Percentiles rank a stretch among this genome's conserved stretches.
Evolutionary conservation across 2,797 vertebrate species (phyloP).

Genomic region (Dallia pectoralis): DNA sequence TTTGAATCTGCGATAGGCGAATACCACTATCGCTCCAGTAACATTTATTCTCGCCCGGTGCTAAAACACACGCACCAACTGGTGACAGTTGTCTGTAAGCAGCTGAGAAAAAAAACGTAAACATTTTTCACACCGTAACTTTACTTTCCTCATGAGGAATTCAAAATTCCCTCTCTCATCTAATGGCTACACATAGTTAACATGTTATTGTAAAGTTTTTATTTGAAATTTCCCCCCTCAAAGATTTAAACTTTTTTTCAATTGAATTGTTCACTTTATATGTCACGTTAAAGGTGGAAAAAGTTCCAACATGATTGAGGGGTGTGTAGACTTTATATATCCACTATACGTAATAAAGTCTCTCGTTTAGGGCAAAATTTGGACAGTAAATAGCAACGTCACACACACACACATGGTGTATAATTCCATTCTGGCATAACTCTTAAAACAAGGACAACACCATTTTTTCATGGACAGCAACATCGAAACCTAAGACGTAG

Average conservation of each 20-base stretch:
- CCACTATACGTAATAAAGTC: no score
- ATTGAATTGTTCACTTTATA: no score
- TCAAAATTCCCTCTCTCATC: constrained; percentile 13
- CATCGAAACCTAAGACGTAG: constrained; percentile 16
- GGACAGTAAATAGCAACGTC: not conserved
- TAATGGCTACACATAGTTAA: constrained; percentile 37
- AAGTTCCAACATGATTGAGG: no score
- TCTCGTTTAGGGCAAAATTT: no score
- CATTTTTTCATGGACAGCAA: constrained; percentile 31
- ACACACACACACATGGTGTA: constrained; percentile 24
- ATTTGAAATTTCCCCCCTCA: no score
- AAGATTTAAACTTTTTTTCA: no score
- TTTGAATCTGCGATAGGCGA: not conserved
- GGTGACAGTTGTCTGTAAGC: constrained; percentile 17
- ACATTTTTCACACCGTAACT: constrained; percentile 4
- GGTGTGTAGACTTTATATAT: no score
- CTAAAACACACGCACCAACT: constrained; percentile 8
- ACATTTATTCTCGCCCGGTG: constrained; percentile 5
- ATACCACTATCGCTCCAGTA: not conserved
- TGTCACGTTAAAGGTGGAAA: no score
- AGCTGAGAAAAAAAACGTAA: not conserved
- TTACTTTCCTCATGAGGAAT: constrained; percentile 35
- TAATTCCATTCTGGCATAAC: not conserved
- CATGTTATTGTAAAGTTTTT: no score
- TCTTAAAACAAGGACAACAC: not conserved